Base-by-base conservation (phyloP, 92 coral and sea anemone genomes). In the Bergia puertoricense region DNA sequence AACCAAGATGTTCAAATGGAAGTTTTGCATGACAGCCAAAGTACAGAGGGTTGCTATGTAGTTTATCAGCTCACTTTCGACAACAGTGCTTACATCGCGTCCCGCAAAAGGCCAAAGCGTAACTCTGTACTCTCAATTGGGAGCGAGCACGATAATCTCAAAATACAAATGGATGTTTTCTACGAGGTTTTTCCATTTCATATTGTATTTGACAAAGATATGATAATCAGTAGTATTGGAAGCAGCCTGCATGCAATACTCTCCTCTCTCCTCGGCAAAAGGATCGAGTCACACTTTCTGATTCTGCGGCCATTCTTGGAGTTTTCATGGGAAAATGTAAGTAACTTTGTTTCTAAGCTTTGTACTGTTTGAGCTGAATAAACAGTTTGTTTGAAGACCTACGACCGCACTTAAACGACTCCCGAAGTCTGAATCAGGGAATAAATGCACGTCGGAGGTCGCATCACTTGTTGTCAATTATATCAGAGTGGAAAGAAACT, bases 181-280 rank as follows among this genome's bases (percentile, higher is more conserved):
- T 93, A 95, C 59, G 98, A 93, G 91, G 96, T 93, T 73, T 93
- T 95, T 83, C 98, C 98, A 50, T 95, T 95, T 89, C 98, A 95
- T 45, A 90, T 95, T 85, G 94, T 95, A 1, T 95, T 91, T 79
- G 98, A 93, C 48, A 88, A 84, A 68, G 85, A 93, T 3, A 90
- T 95, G 98, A 81, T 86, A 39, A 95, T 95, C 79, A 93, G 96
- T 13, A 95, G 96, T 73, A 91, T 90, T 36, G 98, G 98, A 0
- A 88, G 92, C 46, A 95, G 98, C 73, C 73, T 95, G 4, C 89
- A 93, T 13, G 92, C 96, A 20, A 88, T 92, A 0, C 41, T 92
- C 39, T 91, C 93, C 22, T 85, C 85, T 50, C 90, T 95, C 48
- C 84, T 94, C 66, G 98, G 98, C 15, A 89, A 90, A 43, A 93